A percentile compares a stretch with the other conserved stretches of the same genome.
These are phyloP conservation scores for Phrynosoma blainvillii DNA, from an alignment of 2,113 vertebrate genomes.

Conservation along the genomic window DNA sequence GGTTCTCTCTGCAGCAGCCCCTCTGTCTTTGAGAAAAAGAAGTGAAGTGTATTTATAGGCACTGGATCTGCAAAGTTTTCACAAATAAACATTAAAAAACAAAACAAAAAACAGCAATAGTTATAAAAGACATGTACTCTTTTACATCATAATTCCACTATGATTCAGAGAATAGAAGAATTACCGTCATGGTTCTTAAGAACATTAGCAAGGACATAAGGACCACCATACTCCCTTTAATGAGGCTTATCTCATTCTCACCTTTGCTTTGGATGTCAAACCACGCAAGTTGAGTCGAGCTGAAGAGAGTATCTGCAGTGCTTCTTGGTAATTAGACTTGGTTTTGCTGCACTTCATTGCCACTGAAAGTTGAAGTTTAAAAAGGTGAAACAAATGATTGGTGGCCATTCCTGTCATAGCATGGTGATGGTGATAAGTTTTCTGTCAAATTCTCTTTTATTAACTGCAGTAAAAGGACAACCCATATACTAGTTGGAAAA, in stretches of 20 bases:
- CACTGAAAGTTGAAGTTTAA: conserved; percentile 74
- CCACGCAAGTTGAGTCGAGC: conserved; percentile 90
- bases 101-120: neutral
- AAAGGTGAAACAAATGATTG: conserved; percentile 44
- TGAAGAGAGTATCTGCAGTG: conserved; percentile 88
- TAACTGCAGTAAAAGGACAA: neutral
- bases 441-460: neutral
- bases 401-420: neutral
- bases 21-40: neutral
- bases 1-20: no score
- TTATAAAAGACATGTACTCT: neutral
- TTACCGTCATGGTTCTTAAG: neutral
- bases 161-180: neutral
- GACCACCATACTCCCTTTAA: conserved; percentile 2
- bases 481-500: neutral
- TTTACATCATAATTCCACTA: neutral
- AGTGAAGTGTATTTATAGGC: no score
- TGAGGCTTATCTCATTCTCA: conserved; percentile 62
- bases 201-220: neutral
- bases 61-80: neutral
- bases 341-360: conserved; percentile 85
- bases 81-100: neutral
- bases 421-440: neutral
- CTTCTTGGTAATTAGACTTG: conserved; percentile 83
- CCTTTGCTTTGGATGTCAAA: conserved; percentile 91